Percentiles rank a stretch among this genome's conserved stretches.
Evolutionary conservation across 2,113 vertebrate genomes (phyloP).

Genomic region (Hippolais icterina): DNA sequence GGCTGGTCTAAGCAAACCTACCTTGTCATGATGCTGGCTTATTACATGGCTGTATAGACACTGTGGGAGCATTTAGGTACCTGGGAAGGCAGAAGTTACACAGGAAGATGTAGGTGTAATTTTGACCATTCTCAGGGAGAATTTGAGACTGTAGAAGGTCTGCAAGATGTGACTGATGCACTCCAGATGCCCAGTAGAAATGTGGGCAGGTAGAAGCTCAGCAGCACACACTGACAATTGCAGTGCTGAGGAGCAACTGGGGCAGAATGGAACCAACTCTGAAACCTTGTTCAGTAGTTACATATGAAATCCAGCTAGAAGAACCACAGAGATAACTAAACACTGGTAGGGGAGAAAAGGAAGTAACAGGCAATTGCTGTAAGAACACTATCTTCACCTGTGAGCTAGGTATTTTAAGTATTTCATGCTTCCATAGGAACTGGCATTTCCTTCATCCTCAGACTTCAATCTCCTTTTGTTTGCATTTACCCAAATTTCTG

Average conservation of each 20-base stretch:
- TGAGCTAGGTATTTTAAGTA: background rate
- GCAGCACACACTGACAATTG: background rate
- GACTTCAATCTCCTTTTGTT: background rate
- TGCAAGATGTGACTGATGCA: background rate
- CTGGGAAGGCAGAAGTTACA: background rate
- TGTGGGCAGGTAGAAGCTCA: background rate
- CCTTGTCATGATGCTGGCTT: background rate
- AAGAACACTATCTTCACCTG: accelerated
- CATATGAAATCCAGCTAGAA: background rate
- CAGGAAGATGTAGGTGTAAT: background rate
- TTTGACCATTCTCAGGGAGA: background rate
- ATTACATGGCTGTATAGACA: too few relatives aligned
- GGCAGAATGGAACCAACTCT: background rate
- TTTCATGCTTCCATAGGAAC: background rate
- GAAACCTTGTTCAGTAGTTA: background rate
- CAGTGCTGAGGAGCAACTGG: background rate
- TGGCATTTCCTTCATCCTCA: background rate
- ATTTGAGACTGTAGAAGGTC: background rate
- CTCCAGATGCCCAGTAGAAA: background rate
- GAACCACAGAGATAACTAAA: background rate
- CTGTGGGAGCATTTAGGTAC: background rate
- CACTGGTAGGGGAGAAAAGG: background rate
- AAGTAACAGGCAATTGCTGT: background rate
- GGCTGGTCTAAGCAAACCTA: background rate
- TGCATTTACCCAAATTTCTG: background rate